Base-by-base conservation (phyloP, 2,113 vertebrate genomes). In the Halichoerus grypus region DNA sequence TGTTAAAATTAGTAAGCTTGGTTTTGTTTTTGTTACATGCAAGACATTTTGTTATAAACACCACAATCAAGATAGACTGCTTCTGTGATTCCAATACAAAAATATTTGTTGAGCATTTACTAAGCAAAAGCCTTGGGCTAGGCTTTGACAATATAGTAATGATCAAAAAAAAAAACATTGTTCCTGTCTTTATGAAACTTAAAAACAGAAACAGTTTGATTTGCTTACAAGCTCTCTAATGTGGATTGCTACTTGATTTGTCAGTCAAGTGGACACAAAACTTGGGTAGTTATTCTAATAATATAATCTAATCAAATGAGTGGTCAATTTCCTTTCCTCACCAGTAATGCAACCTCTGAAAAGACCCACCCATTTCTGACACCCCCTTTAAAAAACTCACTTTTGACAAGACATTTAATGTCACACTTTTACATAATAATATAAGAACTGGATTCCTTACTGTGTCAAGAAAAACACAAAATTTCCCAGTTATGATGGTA, bases 11-110 rank as follows among this genome's bases (percentile, higher is more conserved):
- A n/a, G 21, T 79, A 49, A 74, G 4, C 22, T 33, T 72, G 74
- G 2, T 74, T 79, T 8, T 67, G 79, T 86, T 91, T 77, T 76
- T 61, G 72, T 51, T 24, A 59, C 14, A 69, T 61, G 5, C 4
- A 96, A 80, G 28, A 57, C 19, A 82, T 49, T 95, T 93, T 89
- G 63, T 49, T 95, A 95, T 90, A 91, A 95, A 83, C 15, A 96
- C 12, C 36, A 69, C 12, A 94, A 12, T 24, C 39, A 91, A 94
- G 39, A 86, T 28, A 51, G 33, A 74, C 39, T 84, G 57, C 42
- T 85, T 95, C 72, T 94, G 61, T 71, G 80, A 96, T 69, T 74
- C 39, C 74, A 94, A 87, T 10, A 36, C 81, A 65, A 86, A 96
- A 71, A 63, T 33, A 92, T 28, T 11, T 88, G n/a, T 39, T 53